Conservation (phyloP, 2,797 vertebrate species). For the Adrianichthys oophorus region DNA sequence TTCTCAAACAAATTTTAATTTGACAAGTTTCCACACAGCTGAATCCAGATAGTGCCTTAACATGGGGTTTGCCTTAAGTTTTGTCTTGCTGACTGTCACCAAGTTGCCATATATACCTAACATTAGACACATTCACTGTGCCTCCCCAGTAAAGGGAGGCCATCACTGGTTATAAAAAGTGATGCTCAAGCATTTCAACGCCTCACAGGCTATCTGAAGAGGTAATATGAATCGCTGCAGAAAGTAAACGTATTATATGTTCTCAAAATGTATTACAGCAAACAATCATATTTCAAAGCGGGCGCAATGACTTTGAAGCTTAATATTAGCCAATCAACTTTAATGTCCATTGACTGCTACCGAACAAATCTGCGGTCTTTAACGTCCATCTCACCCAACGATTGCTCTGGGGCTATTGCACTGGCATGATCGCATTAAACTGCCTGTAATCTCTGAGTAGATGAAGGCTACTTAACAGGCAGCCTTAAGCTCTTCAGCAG, state of each 20-base stretch:
- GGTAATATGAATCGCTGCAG: background rate
- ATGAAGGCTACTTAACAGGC: conserved; percentile 70
- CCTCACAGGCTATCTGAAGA: background rate
- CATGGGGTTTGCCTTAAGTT: background rate
- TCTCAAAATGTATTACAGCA: background rate
- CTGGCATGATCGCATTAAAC: conserved; percentile 60
- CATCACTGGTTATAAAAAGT: background rate
- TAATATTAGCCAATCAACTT: conserved; percentile 8
- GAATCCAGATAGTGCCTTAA: too few species aligned
- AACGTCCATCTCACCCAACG: conserved; percentile 40
- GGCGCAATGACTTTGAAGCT: background rate
- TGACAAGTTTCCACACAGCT: too few species aligned
- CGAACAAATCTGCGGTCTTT: conserved; percentile 38
- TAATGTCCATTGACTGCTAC: conserved; percentile 26
- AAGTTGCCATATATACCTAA: conserved; percentile 24
- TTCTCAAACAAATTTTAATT: too few species aligned
- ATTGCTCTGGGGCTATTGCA: conserved; percentile 37
- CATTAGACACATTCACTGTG: conserved; percentile 8
- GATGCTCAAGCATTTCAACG: conserved; percentile 1
- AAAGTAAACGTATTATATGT: background rate
- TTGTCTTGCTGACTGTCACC: conserved; percentile 40
- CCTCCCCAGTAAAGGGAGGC: conserved; percentile 10
- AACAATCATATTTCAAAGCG: background rate
- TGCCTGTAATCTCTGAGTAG: conserved; percentile 66
- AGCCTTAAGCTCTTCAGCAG: conserved; percentile 68